These are phyloP conservation scores for Horisme vitalbata DNA, from an alignment of 2,888 invertebrate species.

Conservation along the genomic window DNA sequence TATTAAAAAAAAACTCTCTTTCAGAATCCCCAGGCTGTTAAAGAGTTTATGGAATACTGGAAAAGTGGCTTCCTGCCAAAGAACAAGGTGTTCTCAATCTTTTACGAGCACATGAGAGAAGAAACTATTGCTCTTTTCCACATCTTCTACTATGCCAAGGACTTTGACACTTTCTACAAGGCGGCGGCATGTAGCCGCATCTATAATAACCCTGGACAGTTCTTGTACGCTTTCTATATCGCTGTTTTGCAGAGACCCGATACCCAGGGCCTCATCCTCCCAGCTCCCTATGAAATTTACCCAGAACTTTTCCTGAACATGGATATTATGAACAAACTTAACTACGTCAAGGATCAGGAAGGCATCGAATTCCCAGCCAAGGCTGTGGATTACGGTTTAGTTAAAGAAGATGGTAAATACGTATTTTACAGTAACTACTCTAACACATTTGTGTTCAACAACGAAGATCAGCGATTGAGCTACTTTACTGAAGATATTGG, in stretches of 20 bases:
- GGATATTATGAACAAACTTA: slow-evolving; percentile 75
- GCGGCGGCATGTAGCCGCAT: slow-evolving; percentile 82
- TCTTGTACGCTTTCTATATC: slow-evolving; percentile 83
- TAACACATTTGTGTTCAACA: slow-evolving; percentile 71
- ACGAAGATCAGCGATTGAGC: slow-evolving; percentile 82
- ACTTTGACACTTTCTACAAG: slow-evolving; percentile 84
- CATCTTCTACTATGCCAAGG: slow-evolving; percentile 83
- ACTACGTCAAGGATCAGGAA: slow-evolving; percentile 66
- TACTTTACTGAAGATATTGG: slow-evolving; percentile 89
- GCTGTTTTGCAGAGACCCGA: slow-evolving; percentile 84
- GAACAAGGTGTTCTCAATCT: slow-evolving; percentile 78
- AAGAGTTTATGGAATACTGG: slow-evolving; percentile 65
- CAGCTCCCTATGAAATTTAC: slow-evolving; percentile 86
- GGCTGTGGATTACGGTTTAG: slow-evolving; percentile 62
- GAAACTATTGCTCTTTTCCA: slow-evolving; percentile 81
- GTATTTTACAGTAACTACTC: slow-evolving; percentile 84
- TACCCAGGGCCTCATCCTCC: slow-evolving; percentile 81
- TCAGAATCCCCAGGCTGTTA: slow-evolving; percentile 69
- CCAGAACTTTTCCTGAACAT: slow-evolving; percentile 85
- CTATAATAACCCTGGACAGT: slow-evolving; percentile 84
- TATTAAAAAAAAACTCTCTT: too few species aligned
- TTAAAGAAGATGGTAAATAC: slow-evolving; percentile 64
- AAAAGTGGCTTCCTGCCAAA: slow-evolving; percentile 74
- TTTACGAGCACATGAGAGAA: slow-evolving; percentile 63
- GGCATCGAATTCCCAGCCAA: slow-evolving; percentile 51